Conservation (phyloP, 2,113 vertebrate genomes). For the Perca schrenkii region DNA sequence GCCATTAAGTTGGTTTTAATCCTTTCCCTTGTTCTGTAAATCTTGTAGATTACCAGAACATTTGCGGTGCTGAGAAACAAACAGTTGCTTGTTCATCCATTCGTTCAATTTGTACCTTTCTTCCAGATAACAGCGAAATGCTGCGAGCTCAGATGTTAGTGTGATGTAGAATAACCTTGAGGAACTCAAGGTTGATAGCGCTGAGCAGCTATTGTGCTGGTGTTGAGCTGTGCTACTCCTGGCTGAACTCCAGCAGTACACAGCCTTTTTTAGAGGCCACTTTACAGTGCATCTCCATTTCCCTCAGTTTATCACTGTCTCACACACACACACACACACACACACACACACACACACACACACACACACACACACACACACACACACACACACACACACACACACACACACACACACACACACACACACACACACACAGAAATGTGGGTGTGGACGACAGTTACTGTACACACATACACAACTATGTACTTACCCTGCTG, state of each 20-base stretch:
- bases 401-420: constrained; percentile 43
- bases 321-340: constrained; percentile 29
- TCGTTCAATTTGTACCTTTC: constrained; percentile 44
- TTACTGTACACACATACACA: constrained; percentile 36
- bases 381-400: constrained; percentile 43
- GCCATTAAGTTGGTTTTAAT: constrained; percentile 40
- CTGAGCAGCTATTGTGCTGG: constrained; percentile 55
- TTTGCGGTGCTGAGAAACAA: constrained; percentile 50
- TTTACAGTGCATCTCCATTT: constrained; percentile 56
- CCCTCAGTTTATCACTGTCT: constrained; percentile 63
- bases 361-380: constrained; percentile 45
- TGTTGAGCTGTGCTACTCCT: constrained; percentile 48
- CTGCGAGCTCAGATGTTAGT: constrained; percentile 33
- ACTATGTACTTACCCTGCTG: constrained; percentile 84
- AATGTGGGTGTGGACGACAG: constrained; percentile 36
- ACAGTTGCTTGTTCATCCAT: constrained; percentile 52
- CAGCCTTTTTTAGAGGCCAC: constrained; percentile 58
- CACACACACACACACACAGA: constrained; percentile 33
- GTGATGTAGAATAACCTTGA: constrained; percentile 60
- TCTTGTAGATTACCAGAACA: constrained; percentile 50
- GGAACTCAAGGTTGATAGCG: constrained; percentile 66
- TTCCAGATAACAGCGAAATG: constrained; percentile 42
- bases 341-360: constrained; percentile 34
- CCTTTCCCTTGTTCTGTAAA: constrained; percentile 47
- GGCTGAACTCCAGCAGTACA: constrained; percentile 59